Percentiles rank a stretch among this genome's conserved stretches.
Evolutionary conservation across 2,113 vertebrate genomes (phyloP).

Genomic region (Gobius niger): DNA sequence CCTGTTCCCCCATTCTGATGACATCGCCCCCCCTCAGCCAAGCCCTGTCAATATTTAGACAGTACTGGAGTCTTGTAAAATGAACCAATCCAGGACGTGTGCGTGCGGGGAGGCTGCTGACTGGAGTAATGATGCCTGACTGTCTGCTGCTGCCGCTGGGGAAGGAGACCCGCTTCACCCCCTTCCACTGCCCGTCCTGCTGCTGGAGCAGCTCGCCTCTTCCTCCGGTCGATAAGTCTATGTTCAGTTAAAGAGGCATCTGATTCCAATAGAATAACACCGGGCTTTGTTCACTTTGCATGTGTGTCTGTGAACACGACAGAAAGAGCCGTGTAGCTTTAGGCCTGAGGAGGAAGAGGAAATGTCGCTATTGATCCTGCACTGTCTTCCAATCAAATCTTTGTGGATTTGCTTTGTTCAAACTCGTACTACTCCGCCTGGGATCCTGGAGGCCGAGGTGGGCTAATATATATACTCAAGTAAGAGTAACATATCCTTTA

Average conservation of each 20-base stretch:
- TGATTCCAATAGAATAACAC: conserved; percentile 73
- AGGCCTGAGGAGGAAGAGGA: conserved; percentile 17
- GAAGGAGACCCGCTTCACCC: conserved; percentile 69
- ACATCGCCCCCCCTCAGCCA: conserved; percentile 69
- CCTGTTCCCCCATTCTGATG: conserved; percentile 57
- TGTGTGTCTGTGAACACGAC: conserved; percentile 38
- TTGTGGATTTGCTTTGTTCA: neutral
- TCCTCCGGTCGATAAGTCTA: conserved; percentile 65
- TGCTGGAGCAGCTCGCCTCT: conserved; percentile 53
- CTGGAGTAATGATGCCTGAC: conserved; percentile 75
- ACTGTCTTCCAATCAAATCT: conserved; percentile 26
- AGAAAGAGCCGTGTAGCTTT: conserved; percentile 25
- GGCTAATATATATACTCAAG: no score
- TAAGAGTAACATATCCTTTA: no score
- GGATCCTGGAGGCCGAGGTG: neutral
- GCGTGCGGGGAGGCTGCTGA: conserved; percentile 47
- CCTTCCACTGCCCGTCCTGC: conserved; percentile 27
- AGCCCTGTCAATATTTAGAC: conserved; percentile 76
- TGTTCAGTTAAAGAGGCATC: conserved; percentile 76
- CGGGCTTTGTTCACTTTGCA: conserved; percentile 63
- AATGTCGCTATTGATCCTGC: conserved; percentile 21
- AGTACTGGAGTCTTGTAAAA: conserved; percentile 70
- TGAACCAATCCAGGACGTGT: conserved; percentile 71
- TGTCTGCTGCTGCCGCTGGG: conserved; percentile 57
- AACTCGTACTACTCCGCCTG: neutral